phyloP scores from a whole-genome alignment of 2,888 invertebrate species.

The Diarsia mendica region DNA sequence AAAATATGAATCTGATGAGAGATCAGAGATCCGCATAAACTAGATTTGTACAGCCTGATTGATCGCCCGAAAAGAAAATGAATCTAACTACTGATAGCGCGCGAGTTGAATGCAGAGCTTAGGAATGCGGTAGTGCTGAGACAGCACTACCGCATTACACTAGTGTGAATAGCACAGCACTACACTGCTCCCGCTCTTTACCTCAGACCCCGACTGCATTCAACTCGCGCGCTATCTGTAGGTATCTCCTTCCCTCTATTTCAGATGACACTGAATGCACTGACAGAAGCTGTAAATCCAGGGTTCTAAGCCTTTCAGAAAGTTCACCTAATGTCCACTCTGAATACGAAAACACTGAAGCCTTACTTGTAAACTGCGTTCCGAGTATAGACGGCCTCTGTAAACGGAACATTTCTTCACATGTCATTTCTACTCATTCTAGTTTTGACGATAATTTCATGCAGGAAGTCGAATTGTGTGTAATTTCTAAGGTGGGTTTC shows the following conservation, averaged over 20 bases:
- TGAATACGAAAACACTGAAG: not conserved
- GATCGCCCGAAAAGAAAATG: no score
- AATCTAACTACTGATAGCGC: no score
- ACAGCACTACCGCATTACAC: no score
- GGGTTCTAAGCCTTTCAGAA: not conserved
- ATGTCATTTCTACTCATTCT: constrained; percentile 25
- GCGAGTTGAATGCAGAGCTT: no score
- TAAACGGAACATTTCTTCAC: constrained; percentile 19
- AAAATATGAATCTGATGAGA: no score
- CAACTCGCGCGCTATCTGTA: no score
- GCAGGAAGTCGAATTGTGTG: constrained; percentile 66
- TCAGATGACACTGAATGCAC: constrained; percentile 2
- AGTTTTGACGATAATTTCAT: constrained; percentile 69
- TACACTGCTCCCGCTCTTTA: no score
- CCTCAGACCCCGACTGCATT: no score
- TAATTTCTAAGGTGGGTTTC: constrained; percentile 68
- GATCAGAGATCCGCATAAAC: no score
- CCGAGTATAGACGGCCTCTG: not conserved
- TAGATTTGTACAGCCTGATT: no score
- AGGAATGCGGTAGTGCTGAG: no score
- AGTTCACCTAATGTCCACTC: not conserved
- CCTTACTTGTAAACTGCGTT: not conserved
- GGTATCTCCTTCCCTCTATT: not conserved
- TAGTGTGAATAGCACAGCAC: no score
- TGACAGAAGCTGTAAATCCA: constrained; percentile 2